phyloP scores from a whole-genome alignment of 64 coral and sea anemone genomes.

The Pocillopora damicornis region DNA sequence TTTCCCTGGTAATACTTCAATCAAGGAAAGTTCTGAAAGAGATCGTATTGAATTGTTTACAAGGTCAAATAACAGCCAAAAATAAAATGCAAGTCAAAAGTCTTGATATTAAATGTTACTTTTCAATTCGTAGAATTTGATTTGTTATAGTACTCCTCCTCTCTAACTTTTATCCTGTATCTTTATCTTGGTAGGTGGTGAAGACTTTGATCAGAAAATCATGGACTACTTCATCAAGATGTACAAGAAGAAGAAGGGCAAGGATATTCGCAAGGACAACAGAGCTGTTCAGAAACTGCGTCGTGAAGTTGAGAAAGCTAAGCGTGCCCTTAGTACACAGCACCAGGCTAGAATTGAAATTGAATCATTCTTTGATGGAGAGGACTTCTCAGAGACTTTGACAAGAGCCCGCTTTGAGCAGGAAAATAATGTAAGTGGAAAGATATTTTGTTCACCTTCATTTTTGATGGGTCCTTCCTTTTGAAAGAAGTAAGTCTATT shows the following conservation, averaged over 20 bases:
- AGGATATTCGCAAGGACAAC: slow-evolving; percentile 99
- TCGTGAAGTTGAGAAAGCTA: slow-evolving; percentile 98
- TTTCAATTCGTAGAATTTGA: too few species aligned
- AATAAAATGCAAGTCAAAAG: too few species aligned
- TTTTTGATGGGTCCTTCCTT: background rate
- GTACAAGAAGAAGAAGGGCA: slow-evolving; percentile 99
- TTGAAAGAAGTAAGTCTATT: background rate
- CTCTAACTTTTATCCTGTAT: too few species aligned
- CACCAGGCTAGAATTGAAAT: slow-evolving; percentile 99
- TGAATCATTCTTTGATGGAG: slow-evolving; percentile 96
- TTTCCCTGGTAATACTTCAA: background rate
- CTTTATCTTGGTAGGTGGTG: slow-evolving; percentile 69
- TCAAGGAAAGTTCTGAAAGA: too few species aligned
- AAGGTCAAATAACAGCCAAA: too few species aligned
- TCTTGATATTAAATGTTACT: too few species aligned
- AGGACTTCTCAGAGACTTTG: slow-evolving; percentile 98
- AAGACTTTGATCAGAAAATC: slow-evolving; percentile 99
- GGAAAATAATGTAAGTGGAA: slow-evolving; percentile 74
- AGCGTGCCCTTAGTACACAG: slow-evolving; percentile 92
- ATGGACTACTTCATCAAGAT: slow-evolving; percentile 98
- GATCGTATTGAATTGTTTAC: too few species aligned
- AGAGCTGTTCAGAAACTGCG: slow-evolving; percentile 97
- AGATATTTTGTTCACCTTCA: background rate
- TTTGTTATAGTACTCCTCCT: too few species aligned
- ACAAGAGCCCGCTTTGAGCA: slow-evolving; percentile 94